Base-by-base conservation (phyloP, 2,113 vertebrate genomes). In the Sorex araneus region DNA sequence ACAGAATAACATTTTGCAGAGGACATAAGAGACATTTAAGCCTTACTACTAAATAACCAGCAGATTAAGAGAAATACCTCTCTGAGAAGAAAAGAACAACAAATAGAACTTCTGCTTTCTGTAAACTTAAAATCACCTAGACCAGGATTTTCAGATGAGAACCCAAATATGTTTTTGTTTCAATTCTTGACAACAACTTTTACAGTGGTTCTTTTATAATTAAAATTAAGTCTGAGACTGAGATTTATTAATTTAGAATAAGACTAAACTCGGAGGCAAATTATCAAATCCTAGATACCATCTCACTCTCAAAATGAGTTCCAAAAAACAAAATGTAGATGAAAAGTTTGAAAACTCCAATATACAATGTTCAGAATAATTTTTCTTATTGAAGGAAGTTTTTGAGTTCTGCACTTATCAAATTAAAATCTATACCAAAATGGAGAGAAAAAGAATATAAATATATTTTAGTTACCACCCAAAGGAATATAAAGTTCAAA, bases 361-460 rank as follows among this genome's bases (percentile, higher is more conserved):
- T 67, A 63, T 84, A 70, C 69, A 7, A 71, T 69, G 73, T 43
- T 11, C 66, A 73, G 3, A 64, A 40, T 8, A 0, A 45, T 7
- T 78, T 78, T 95, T 54, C 32, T 77, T 69, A 54, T 11, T 90
- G 64, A 87, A 87, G 70, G 8, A 70, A 82, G 32, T 8, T 45
- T 25, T 93, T n/a, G 18, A 69, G 34, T 60, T 28, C 27, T 45
- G 60, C 71, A 79, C 43, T 23, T 8, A 10, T 94, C 27, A 43
- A 84, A 36, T 69, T 88, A 88, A 85, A 82, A 57, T 74, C 15
- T 90, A 71, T 85, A 16, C 23, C 8, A 89, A 75, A 69, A 81
- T 64, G n/a, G 40, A 76, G 40, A 76, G 60, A 87, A 90, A 70
- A 28, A 45, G 7, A 57, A 74, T 80, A 69, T 84, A 47, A 80